Evolutionary conservation across 1,140 invertebrate species (phyloP).

Genomic region (Mizuhopecten yessoensis): DNA sequence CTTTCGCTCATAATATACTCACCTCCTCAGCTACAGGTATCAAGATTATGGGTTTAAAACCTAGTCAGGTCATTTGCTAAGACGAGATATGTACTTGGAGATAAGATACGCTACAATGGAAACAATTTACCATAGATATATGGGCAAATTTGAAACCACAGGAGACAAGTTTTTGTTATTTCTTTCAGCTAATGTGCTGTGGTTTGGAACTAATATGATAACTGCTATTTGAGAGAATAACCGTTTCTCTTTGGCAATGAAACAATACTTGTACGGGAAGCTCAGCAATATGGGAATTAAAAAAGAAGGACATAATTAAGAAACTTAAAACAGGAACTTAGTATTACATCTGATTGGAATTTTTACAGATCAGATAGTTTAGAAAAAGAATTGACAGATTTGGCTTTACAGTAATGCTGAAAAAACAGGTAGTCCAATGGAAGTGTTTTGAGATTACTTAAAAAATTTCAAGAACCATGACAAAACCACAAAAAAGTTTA

Average conservation of each 20-base stretch:
- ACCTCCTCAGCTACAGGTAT: not conserved
- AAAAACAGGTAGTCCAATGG: no score
- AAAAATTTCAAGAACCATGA: not conserved
- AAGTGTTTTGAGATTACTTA: not conserved
- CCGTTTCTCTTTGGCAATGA: not conserved
- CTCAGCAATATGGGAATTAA: not conserved
- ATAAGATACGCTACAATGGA: not conserved
- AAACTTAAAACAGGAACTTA: no score
- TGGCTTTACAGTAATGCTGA: no score
- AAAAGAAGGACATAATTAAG: not conserved
- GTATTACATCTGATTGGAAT: no score
- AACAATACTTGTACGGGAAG: not conserved
- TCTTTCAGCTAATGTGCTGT: not conserved
- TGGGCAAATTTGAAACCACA: no score
- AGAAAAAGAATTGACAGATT: no score
- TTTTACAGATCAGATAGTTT: no score
- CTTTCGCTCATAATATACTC: not conserved
- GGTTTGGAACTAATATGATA: not conserved
- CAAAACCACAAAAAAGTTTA: not conserved
- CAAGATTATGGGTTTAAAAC: not conserved
- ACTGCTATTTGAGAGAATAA: not conserved
- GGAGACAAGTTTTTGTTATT: not conserved
- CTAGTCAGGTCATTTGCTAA: not conserved
- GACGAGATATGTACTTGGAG: not conserved
- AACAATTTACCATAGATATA: not conserved